Evolutionary conservation across 2,113 vertebrate species (phyloP).

Genomic region (Aviceda subcristata): DNA sequence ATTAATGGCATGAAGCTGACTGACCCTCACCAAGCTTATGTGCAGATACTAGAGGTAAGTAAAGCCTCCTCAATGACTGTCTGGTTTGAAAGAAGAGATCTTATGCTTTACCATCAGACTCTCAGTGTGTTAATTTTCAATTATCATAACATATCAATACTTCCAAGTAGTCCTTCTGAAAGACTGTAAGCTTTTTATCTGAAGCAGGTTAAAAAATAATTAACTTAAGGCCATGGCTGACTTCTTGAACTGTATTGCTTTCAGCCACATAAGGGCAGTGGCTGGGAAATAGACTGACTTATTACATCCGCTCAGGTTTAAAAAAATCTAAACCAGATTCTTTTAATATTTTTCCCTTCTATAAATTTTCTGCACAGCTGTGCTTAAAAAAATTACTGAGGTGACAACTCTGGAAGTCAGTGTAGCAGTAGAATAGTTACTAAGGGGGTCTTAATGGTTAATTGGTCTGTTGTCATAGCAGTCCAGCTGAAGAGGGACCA

Average conservation of each 20-base stretch:
- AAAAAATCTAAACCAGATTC: background rate
- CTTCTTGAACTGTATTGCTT: background rate
- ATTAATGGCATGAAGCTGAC: conserved; percentile 99
- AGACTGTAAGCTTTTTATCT: background rate
- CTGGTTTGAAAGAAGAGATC: background rate
- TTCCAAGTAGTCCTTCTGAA: background rate
- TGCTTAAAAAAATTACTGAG: background rate
- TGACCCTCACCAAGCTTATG: conserved; percentile 93
- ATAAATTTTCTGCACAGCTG: background rate
- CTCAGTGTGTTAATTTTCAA: background rate
- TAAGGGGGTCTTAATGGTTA: background rate
- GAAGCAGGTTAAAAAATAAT: background rate
- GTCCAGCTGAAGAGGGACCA: background rate
- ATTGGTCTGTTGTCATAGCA: background rate
- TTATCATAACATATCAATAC: background rate
- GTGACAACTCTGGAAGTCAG: background rate
- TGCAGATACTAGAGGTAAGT: conserved; percentile 90
- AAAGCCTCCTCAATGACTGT: background rate
- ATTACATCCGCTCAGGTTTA: background rate
- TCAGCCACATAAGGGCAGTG: background rate
- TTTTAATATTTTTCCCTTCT: background rate
- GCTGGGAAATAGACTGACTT: background rate
- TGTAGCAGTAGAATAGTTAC: background rate
- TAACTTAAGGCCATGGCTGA: background rate
- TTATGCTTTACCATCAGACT: background rate